Evolutionary conservation across 2,888 invertebrate genomes (phyloP), one percentile per base, ranked within the genome.

Genomic region (Euplagia quadripunctaria): DNA sequence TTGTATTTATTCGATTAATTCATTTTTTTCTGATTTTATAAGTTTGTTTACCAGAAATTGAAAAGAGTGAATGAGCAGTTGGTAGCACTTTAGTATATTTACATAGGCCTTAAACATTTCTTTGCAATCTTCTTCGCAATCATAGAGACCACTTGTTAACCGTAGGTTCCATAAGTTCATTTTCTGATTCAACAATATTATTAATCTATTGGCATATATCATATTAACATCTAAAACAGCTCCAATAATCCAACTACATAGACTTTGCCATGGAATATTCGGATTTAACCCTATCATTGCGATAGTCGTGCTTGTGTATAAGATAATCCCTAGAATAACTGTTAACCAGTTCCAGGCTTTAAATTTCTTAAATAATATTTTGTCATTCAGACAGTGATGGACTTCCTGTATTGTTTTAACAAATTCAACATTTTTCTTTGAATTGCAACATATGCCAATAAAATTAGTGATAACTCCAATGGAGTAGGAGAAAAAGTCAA

Each of bases 191-290:
- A 31, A 31, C 31, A 31, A 31, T 31, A 31, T 31, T 31, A 31
- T 31, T 31, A 31, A 31, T 31, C 31, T 31, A 9, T 49, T 64
- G 8, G 74, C 74, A 67, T 78, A 76, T 12, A 76, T 58, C 8
- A 75, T 61, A 65, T 74, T 71, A 11, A 14, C 41, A 64, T 81
- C 76, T 55, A 76, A 69, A 64, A 31, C 63, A n/a, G 67, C 16
- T 14, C 74, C 17, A 65, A 71, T 12, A 0, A 17, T 55, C 9
- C 11, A 20, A 51, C 9, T 52, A 12, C 72, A 0, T 16, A 73
- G 1, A 9, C 16, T 20, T 61, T 66, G 2, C 0, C 43, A 52
- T 31, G 65, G 17, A 7, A 65, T 11, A 46, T 12, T 51, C 31
- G 43, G 14, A 43, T 17, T 46, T 31, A 31, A 71, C 42, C 55